Base-by-base conservation (phyloP, 1,140 invertebrate species). In the Euura lappo region DNA sequence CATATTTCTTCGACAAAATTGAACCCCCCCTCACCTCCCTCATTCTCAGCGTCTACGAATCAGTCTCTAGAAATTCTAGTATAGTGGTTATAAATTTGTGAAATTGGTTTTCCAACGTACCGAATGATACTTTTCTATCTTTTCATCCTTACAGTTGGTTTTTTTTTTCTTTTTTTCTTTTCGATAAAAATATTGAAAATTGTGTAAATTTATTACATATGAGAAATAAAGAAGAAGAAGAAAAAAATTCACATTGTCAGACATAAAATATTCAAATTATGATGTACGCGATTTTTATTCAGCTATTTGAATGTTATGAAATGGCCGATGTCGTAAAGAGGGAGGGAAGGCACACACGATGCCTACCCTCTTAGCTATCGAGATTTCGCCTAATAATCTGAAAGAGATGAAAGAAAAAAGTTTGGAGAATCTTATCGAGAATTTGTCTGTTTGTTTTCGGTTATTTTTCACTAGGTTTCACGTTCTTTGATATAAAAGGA, bases 1-100 rank as follows among this genome's bases (percentile, higher is more conserved):
- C 28, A 28, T 28, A 28, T 82, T 80, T 83, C 75, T 74, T 69
- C 73, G 45, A 68, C 71, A 73, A 79, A 80, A 81, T 81, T 83
- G 13, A 69, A 70, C 70, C 47, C 71, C 71, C 76, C 75, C 74
- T 70, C 69, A 3, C 5, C 28, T 68, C 66, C 43, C 28, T 51
- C 7, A 51, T 51, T n/a, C 7, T 51, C 47, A 51, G 47, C n/a
- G 47, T 2, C 7, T 51, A 51, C 47, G 47, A 2, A 51, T 8
- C 7, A 51, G 47, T 51, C 2, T 51, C 28, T 28, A 28, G 28
- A 28, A 28, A 28, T 28, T 28, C 28, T 28, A 28, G 28, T 28
- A 28, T 28, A 28, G 28, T 28, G 28, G 28, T 28, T 28, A 28
- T 28, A 28, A 28, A 28, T 28, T 28, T 28, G 28, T 28, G 28